Percentiles rank a stretch among this genome's conserved stretches.
phyloP scores from a whole-genome alignment of 2,797 vertebrate species.

The Myotis myotis region DNA sequence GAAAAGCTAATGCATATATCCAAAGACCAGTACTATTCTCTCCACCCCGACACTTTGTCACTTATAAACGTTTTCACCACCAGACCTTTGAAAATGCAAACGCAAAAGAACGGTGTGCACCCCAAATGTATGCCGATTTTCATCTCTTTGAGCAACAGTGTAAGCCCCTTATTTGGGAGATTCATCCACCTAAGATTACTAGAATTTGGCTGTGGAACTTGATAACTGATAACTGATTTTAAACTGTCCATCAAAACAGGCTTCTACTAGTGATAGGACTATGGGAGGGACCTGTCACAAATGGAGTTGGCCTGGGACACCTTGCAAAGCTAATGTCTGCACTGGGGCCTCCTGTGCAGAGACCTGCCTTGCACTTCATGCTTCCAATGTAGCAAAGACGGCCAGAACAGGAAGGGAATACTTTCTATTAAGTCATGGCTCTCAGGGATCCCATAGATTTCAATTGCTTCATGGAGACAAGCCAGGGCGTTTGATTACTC shows the following conservation, averaged over 20 bases:
- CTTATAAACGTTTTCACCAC: neutral
- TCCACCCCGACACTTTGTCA: neutral
- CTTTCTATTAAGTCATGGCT: constrained; percentile 65
- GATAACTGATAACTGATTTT: neutral
- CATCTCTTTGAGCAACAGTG: neutral
- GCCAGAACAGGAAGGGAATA: constrained; percentile 47
- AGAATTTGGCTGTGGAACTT: neutral
- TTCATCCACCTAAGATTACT: neutral
- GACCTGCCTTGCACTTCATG: constrained; percentile 9
- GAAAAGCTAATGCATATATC: neutral
- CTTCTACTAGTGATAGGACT: neutral
- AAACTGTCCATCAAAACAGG: neutral
- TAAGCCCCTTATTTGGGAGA: neutral
- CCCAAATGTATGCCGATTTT: neutral
- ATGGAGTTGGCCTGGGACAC: neutral
- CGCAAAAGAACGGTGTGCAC: neutral
- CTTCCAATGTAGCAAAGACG: neutral
- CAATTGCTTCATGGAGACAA: constrained; percentile 66
- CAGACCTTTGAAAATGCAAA: neutral
- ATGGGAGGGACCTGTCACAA: neutral
- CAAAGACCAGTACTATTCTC: neutral
- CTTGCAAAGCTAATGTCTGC: neutral
- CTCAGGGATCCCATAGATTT: constrained; percentile 62
- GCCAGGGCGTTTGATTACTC: constrained; percentile 66
- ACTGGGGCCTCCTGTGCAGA: neutral